These are phyloP conservation scores for Acrobasis suavella DNA, from an alignment of 2,888 invertebrate genomes.

Conservation along the genomic window DNA sequence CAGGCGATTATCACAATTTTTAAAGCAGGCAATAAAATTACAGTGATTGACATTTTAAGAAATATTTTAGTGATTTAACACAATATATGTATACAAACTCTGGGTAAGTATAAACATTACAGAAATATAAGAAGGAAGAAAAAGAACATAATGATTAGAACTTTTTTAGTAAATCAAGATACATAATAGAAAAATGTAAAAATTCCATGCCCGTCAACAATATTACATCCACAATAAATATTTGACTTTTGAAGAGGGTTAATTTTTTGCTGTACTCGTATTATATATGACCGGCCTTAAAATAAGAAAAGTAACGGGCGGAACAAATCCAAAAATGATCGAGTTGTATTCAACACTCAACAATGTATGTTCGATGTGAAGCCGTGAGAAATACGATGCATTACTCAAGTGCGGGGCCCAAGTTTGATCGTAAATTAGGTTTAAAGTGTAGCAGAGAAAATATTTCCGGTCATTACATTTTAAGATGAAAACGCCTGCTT, in stretches of 20 bases:
- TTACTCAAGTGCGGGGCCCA: conserved; percentile 37
- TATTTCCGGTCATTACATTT: not conserved
- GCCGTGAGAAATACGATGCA: conserved; percentile 56
- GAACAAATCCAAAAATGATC: conserved; percentile 58
- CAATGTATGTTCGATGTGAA: conserved; percentile 54
- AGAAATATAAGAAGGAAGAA: no score
- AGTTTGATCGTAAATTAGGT: conserved; percentile 13
- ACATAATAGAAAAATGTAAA: not conserved
- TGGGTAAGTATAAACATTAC: no score
- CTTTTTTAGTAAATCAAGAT: no score
- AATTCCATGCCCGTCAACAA: not conserved
- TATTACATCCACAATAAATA: not conserved
- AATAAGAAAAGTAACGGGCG: conserved; percentile 41
- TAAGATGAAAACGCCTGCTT: not conserved
- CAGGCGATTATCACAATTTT: no score
- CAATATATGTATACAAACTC: no score
- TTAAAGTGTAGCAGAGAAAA: conserved; percentile 18
- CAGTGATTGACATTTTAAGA: no score
- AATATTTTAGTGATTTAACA: no score
- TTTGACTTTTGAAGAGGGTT: not conserved
- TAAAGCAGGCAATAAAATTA: no score
- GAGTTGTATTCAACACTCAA: conserved; percentile 52
- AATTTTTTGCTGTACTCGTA: not conserved
- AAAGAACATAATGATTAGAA: no score
- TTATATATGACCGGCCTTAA: conserved; percentile 25